These are phyloP conservation scores for Leptopilina drosophilae DNA, from an alignment of 2,888 invertebrate genomes.

Conservation along the genomic window DNA sequence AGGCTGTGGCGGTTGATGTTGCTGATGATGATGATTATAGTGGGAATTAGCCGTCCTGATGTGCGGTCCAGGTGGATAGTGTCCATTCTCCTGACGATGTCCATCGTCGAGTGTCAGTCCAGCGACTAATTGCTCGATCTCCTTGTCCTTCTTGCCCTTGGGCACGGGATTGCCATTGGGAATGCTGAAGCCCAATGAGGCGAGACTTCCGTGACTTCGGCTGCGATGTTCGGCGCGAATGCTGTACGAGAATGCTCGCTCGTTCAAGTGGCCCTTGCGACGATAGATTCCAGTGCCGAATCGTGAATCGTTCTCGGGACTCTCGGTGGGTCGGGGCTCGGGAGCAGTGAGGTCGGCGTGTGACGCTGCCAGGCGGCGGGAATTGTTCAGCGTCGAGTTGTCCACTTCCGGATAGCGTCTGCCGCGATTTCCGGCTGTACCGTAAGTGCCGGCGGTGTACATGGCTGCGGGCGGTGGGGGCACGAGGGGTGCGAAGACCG, in stretches of 20 bases:
- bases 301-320: slow-evolving; percentile 79
- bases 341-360: slow-evolving; percentile 71
- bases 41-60: slow-evolving; percentile 77
- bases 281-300: slow-evolving; percentile 91
- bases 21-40: slow-evolving; percentile 65
- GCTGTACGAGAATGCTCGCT: slow-evolving; percentile 95
- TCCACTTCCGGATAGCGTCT: slow-evolving; percentile 65
- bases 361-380: slow-evolving; percentile 70
- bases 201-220: slow-evolving; percentile 93
- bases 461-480: slow-evolving; percentile 81
- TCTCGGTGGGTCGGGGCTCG: slow-evolving; percentile 62
- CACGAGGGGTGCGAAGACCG: slow-evolving; percentile 76
- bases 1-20: slow-evolving; percentile 69
- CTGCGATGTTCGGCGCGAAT: slow-evolving; percentile 95
- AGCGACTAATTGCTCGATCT: slow-evolving; percentile 95
- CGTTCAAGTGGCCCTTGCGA: slow-evolving; percentile 94
- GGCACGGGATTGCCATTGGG: slow-evolving; percentile 77
- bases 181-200: slow-evolving; percentile 92
- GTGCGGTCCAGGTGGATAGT: slow-evolving; percentile 76
- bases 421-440: slow-evolving; percentile 78
- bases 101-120: slow-evolving; percentile 90
- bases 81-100: slow-evolving; percentile 80
- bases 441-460: slow-evolving; percentile 79
- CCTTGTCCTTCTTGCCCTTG: slow-evolving; percentile 87
- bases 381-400: slow-evolving; percentile 64